phyloP scores from a whole-genome alignment of 2,113 vertebrate species.

The Trichomycterus rosablanca region DNA sequence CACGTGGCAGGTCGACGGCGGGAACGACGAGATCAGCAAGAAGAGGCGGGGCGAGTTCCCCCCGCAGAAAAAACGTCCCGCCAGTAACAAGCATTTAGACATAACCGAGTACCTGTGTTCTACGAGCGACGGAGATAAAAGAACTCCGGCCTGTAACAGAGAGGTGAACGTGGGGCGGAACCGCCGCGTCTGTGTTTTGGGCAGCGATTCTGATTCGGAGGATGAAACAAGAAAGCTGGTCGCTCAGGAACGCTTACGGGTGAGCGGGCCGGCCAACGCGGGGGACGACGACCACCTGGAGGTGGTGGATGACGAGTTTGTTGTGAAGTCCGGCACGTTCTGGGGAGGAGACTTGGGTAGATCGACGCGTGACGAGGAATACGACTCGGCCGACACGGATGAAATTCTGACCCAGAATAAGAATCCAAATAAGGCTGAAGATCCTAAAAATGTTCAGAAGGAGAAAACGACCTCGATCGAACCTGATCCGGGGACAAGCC shows the following conservation, averaged over 20 bases:
- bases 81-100: conserved; percentile 17
- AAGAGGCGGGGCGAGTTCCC: conserved; percentile 78
- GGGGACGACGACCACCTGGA: conserved; percentile 68
- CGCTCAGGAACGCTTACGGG: conserved; percentile 49
- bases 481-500: background rate
- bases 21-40: conserved; percentile 69
- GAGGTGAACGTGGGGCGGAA: background rate
- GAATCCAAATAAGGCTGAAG: conserved; percentile 27
- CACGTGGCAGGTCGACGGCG: conserved; percentile 79
- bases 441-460: background rate
- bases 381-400: conserved; percentile 84
- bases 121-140: background rate
- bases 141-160: background rate
- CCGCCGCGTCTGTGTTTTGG: conserved; percentile 27
- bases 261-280: conserved; percentile 25
- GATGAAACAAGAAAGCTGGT: conserved; percentile 70
- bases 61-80: conserved; percentile 23
- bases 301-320: conserved; percentile 76
- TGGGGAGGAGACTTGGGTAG: conserved; percentile 38
- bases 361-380: conserved; percentile 56
- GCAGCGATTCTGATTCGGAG: conserved; percentile 71
- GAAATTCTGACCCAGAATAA: conserved; percentile 77
- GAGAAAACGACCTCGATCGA: background rate
- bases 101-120: background rate
- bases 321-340: conserved; percentile 54